Evolutionary conservation across 2,113 vertebrate genomes (phyloP), one percentile per base, ranked within the genome.

Genomic region (Myotis lucifugus): DNA sequence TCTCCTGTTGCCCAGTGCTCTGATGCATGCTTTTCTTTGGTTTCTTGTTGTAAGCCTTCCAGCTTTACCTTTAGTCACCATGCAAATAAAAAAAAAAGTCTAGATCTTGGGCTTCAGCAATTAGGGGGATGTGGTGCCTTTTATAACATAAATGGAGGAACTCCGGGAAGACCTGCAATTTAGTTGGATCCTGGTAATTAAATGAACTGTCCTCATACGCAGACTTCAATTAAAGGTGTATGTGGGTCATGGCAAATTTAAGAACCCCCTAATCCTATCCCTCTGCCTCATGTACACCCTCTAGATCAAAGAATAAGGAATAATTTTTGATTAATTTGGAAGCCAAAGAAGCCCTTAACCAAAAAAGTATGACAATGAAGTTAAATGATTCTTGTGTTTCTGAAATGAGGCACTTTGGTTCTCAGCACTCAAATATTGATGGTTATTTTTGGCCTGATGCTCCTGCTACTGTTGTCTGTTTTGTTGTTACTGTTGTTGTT

Each of bases 401-500:
- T 87, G 40, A 86, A 96, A 89, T 81, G 42, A 93, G 34, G 18
- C 23, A 5, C 61, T 94, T 52, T 73, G 25, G 40, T 77, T 88
- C 50, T 72, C 48, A 78, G 34, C 34, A 42, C 29, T 48, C 50
- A 50, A 13, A 37, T 64, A 42, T 61, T 19, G 48, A 40, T 52
- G 56, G n/a, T 61, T 69, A n/a, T 54, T 64, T 82, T 40, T 37
- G 46, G 34, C 29, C 18, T 54, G 1, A 11, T 73, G 3, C 19
- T 78, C 15, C 29, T 73, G 29, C 34, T 93, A 6, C 29, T 73
- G 5, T 18, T 46, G 25, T 54, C 32, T 64, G 6, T 8, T 29
- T 72, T 50, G 21, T 84, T 67, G 32, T 17, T 87, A 10, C 34
- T 50, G 23, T 14, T 59, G 37, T 54, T 70, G 8, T 14, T 52